These are phyloP conservation scores for Pogonus chalceus DNA, from an alignment of 1,140 invertebrate species.

Conservation along the genomic window DNA sequence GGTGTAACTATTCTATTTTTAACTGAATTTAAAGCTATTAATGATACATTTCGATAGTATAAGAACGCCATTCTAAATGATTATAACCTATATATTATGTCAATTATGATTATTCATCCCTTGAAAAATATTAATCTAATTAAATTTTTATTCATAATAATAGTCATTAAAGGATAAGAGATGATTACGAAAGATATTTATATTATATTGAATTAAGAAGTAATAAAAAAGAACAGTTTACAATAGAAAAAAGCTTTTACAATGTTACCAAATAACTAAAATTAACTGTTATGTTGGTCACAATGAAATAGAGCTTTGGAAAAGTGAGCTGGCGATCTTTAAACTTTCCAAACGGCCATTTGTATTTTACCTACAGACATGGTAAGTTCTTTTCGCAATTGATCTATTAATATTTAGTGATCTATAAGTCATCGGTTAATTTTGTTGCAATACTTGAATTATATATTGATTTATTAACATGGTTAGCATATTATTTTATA, in stretches of 20 bases:
- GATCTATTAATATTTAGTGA: conserved; percentile 7
- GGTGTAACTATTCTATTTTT: not conserved
- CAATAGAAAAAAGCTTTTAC: not conserved
- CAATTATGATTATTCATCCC: too few relatives aligned
- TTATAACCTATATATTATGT: too few relatives aligned
- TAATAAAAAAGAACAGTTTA: conserved; percentile 7
- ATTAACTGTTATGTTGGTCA: not conserved
- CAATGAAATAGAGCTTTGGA: not conserved
- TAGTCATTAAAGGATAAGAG: too few relatives aligned
- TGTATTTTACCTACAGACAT: conserved; percentile 18
- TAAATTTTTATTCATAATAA: too few relatives aligned
- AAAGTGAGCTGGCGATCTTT: not conserved
- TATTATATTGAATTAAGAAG: not conserved
- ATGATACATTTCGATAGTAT: too few relatives aligned
- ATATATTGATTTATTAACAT: conserved; percentile 6
- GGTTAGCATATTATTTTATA: conserved; percentile 13
- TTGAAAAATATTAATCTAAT: too few relatives aligned
- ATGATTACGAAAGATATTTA: conserved; percentile 1
- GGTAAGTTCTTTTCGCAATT: conserved; percentile 20
- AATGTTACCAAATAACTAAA: not conserved
- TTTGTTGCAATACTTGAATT: not conserved
- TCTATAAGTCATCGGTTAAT: not conserved
- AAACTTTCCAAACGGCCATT: conserved; percentile 17
- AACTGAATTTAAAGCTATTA: too few relatives aligned
- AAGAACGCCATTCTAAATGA: too few relatives aligned